phyloP scores from a whole-genome alignment of 2,888 invertebrate species.

The Halocaridina rubra region DNA sequence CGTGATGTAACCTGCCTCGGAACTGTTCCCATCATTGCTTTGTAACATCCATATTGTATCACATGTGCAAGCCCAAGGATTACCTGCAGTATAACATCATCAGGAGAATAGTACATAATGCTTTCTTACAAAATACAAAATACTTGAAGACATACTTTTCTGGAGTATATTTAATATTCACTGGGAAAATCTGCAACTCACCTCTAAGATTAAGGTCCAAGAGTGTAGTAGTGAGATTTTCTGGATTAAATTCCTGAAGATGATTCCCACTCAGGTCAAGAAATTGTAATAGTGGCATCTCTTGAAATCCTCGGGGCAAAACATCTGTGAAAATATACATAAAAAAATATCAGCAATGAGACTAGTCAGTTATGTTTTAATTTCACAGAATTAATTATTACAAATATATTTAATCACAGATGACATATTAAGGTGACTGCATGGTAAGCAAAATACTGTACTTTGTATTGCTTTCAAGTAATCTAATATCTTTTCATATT shows the following conservation, averaged over 20 bases:
- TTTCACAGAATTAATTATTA: no score
- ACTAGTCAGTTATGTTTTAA: neutral
- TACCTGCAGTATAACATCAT: constrained; percentile 30
- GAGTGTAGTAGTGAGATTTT: constrained; percentile 7
- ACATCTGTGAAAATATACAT: constrained; percentile 42
- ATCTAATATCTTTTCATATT: no score
- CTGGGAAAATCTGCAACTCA: constrained; percentile 56
- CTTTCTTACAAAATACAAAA: no score
- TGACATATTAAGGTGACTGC: no score
- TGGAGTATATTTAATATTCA: no score
- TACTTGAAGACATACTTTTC: no score
- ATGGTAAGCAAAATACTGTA: no score
- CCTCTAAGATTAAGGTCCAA: constrained; percentile 49
- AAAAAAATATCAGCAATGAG: neutral
- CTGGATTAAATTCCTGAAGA: constrained; percentile 36
- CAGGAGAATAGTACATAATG: no score
- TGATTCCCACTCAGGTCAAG: constrained; percentile 64
- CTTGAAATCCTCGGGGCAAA: constrained; percentile 31
- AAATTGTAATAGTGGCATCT: constrained; percentile 49
- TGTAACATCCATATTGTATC: constrained; percentile 42
- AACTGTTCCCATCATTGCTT: neutral
- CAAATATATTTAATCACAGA: no score
- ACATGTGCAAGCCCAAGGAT: constrained; percentile 57
- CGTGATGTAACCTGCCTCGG: neutral
- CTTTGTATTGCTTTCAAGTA: no score